phyloP scores from a whole-genome alignment of 2,888 invertebrate species.

The Cataglyphis rosenhaueri region DNA sequence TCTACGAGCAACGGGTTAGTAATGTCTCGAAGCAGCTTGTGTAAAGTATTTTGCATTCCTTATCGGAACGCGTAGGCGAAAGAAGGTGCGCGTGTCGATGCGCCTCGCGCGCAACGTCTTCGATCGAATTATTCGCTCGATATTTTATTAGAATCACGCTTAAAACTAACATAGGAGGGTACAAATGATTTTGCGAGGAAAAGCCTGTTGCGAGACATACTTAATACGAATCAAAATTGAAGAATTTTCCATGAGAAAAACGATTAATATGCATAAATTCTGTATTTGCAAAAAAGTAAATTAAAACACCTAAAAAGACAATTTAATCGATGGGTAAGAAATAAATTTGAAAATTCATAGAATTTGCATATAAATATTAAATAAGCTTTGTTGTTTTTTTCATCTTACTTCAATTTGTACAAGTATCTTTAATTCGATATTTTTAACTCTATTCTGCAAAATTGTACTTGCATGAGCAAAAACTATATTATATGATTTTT shows the following conservation, averaged over 20 bases:
- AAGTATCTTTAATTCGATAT: neutral
- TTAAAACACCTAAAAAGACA: neutral
- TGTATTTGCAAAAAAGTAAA: neutral
- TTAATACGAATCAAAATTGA: neutral
- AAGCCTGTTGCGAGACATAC: neutral
- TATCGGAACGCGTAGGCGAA: constrained; percentile 32
- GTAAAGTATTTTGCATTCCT: constrained; percentile 47
- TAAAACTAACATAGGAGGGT: neutral
- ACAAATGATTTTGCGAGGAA: neutral
- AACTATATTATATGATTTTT: neutral
- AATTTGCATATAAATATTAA: neutral
- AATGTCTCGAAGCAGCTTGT: constrained; percentile 36
- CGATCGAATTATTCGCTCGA: constrained; percentile 25
- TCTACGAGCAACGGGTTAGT: constrained; percentile 50
- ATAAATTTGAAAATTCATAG: neutral
- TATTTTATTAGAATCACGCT: constrained; percentile 22
- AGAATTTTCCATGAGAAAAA: neutral
- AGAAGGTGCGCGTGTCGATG: constrained; percentile 10
- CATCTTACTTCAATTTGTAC: neutral
- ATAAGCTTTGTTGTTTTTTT: neutral
- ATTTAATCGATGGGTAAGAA: neutral
- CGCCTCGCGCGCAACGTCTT: constrained; percentile 16
- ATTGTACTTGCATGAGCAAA: neutral
- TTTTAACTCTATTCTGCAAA: neutral
- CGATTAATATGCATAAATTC: neutral